Evolutionary conservation across 2,113 vertebrate genomes (phyloP), one percentile per base, ranked within the genome.

Genomic region (Dolichallabes microphthalmus): DNA sequence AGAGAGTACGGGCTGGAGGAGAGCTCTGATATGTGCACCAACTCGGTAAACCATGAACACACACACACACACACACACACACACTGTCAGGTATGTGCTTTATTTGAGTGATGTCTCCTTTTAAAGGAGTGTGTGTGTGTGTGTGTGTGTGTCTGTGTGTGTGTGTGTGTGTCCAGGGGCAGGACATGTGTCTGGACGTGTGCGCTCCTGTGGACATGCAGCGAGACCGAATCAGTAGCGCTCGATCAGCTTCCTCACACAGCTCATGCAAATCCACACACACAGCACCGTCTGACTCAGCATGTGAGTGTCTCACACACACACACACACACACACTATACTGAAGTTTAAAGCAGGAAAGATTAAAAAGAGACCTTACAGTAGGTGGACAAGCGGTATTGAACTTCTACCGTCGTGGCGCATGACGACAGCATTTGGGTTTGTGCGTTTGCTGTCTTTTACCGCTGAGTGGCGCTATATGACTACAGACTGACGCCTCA

Each of bases 1-100:
- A 87, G 95, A 92, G 96, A 94, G 13, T 93, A 96, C 52, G 96
- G 96, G 85, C 94, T 98, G 2, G 95, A 96, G 52, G 97, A 97
- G 86, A 92, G 95, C 68, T 94, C 95, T 63, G 96, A 97, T 88
- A 88, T 95, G n/a, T 94, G 95, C 11, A 93, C 95, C 17, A 95
- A 95, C 3, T 93, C 94, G 86, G 87, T 97, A 76, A 97, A 97
- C 95, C 91, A 64, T 66, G 68, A 14, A 80, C 69, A 66, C 60
- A 77, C 64, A 80, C 35, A 32, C 30, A 45, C 79, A 79, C 53
- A 80, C 83, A 83, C 66, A 77, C 39, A 78, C 35, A 27, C 19
- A 39, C 25, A 52, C 7, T 52, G 20, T 52, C 0, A 52, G 12
- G 14, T 75, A 27, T 53, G 25, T 75, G 71, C 13, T 39, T 17